phyloP scores from a whole-genome alignment of 2,113 vertebrate genomes.

The Lanius ludovicianus region DNA sequence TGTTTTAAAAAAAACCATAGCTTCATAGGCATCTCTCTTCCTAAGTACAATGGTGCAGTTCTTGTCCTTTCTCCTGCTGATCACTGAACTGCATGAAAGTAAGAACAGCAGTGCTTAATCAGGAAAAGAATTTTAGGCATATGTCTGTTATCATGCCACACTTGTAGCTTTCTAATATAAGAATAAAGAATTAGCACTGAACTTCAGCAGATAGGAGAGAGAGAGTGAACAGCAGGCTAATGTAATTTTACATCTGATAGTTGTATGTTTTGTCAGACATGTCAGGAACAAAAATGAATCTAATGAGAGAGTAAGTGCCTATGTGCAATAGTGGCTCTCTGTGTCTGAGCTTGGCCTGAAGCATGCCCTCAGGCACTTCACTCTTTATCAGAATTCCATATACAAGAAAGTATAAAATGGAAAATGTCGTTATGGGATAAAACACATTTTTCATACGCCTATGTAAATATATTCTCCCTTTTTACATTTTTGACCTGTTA shows the following conservation, averaged over 20 bases:
- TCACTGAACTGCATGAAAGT: neutral
- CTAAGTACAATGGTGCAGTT: neutral
- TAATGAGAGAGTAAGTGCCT: neutral
- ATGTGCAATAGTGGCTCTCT: neutral
- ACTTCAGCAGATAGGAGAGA: neutral
- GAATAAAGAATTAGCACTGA: neutral
- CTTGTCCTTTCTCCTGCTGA: neutral
- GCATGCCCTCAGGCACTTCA: neutral
- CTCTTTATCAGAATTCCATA: neutral
- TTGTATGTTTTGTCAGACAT: neutral
- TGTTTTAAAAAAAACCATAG: neutral
- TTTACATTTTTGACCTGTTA: neutral
- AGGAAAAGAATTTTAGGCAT: neutral
- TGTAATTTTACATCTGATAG: neutral
- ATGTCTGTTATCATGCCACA: neutral
- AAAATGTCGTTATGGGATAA: neutral
- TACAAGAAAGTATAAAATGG: neutral
- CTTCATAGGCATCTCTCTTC: neutral
- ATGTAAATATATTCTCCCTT: neutral
- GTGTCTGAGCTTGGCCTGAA: neutral
- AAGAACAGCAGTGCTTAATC: neutral
- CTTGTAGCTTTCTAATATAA: neutral
- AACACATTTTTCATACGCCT: neutral
- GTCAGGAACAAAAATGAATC: neutral
- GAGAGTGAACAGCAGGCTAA: neutral